Conservation (phyloP, 2,888 invertebrate species). For the Ormia ochracea region DNA sequence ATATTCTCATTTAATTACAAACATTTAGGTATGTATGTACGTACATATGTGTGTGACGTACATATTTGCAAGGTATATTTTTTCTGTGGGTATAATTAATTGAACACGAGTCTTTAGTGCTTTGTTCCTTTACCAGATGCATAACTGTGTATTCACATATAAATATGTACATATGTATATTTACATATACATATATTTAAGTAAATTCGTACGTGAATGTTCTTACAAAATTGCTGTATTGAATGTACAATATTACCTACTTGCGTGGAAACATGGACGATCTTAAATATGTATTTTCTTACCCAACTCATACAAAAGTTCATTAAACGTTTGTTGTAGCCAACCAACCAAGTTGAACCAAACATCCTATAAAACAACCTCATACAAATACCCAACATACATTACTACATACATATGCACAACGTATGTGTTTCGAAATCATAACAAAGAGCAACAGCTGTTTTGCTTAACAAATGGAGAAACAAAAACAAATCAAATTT, state of each 20-base stretch:
- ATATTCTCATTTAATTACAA: no score
- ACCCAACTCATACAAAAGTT: constrained; percentile 43
- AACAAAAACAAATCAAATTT: constrained; percentile 9
- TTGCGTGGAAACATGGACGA: no score
- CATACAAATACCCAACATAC: neutral
- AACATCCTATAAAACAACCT: constrained; percentile 38
- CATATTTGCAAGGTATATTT: neutral
- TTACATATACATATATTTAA: no score
- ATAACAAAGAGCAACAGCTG: constrained; percentile 59
- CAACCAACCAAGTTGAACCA: constrained; percentile 33
- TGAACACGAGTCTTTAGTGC: neutral
- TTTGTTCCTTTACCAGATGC: no score
- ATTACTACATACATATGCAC: neutral
- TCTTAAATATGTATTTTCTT: constrained; percentile 11
- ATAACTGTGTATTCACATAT: no score
- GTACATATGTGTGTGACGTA: neutral
- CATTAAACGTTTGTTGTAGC: constrained; percentile 60
- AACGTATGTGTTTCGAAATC: constrained; percentile 40
- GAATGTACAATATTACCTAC: no score
- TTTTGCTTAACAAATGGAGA: constrained; percentile 27
- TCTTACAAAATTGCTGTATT: neutral
- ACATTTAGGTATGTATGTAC: neutral
- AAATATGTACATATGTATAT: no score
- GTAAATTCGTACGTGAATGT: neutral
- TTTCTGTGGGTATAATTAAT: neutral